These are phyloP conservation scores for Agraylea sexmaculata DNA, from an alignment of 1,140 invertebrate species.

Conservation along the genomic window DNA sequence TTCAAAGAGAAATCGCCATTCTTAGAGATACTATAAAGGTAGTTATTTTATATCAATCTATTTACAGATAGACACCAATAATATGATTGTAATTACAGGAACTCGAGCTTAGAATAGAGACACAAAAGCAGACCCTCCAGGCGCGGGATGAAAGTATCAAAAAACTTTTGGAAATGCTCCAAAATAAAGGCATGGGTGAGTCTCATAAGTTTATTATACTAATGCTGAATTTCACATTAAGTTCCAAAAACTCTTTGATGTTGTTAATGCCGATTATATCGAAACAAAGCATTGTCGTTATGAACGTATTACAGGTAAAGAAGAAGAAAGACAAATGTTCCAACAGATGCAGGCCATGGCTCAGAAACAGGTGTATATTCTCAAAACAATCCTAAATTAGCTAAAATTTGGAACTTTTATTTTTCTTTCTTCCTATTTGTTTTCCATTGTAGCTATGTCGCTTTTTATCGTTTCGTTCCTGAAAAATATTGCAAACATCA, in stretches of 20 bases:
- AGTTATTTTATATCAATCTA: conserved; percentile 10
- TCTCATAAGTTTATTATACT: conserved; percentile 22
- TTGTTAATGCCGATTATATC: too few species aligned
- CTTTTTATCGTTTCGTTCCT: too few species aligned
- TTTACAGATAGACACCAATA: neutral
- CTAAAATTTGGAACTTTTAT: conserved; percentile 17
- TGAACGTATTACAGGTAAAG: conserved; percentile 58
- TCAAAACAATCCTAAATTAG: conserved; percentile 29
- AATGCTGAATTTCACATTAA: neutral
- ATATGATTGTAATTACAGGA: conserved; percentile 45
- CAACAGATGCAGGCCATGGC: conserved; percentile 92
- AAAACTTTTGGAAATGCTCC: conserved; percentile 96
- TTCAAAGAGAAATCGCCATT: conserved; percentile 89
- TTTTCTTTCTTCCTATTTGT: conserved; percentile 5
- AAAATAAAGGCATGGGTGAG: conserved; percentile 93
- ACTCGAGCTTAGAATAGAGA: conserved; percentile 91
- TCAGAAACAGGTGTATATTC: conserved; percentile 86
- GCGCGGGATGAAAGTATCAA: conserved; percentile 96
- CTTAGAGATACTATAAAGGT: conserved; percentile 91
- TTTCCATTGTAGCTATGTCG: too few species aligned
- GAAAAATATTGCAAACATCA: too few species aligned
- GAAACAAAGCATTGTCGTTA: too few species aligned
- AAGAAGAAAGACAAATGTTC: conserved; percentile 89
- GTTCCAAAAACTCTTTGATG: too few species aligned
- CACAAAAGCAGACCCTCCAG: conserved; percentile 92